These are phyloP conservation scores for Diadromus collaris DNA, from an alignment of 2,888 invertebrate genomes.

Conservation along the genomic window DNA sequence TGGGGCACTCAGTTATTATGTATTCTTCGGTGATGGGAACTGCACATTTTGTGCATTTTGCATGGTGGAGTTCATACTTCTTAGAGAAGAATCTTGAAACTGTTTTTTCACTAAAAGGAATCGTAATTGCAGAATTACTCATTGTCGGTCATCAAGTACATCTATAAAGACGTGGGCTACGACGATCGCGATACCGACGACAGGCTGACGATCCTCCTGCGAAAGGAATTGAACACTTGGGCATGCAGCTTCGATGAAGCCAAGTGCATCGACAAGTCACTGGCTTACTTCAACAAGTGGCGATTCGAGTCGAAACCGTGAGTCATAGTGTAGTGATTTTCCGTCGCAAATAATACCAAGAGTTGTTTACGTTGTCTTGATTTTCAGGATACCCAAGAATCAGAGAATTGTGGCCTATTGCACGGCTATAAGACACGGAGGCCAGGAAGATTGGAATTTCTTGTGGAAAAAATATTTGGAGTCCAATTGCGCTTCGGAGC, in stretches of 20 bases:
- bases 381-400: constrained; percentile 84
- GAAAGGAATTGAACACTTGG: constrained; percentile 82
- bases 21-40: too few species aligned
- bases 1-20: too few species aligned
- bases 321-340: neutral
- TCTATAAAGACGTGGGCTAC: constrained; percentile 81
- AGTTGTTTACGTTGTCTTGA: neutral
- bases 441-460: constrained; percentile 86
- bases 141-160: constrained; percentile 78
- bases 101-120: constrained; percentile 21
- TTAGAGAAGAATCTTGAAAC: neutral
- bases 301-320: constrained; percentile 53
- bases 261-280: constrained; percentile 81
- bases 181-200: constrained; percentile 79
- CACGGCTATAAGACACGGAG: constrained; percentile 84
- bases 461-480: constrained; percentile 84
- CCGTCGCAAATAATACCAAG: neutral
- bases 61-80: too few species aligned
- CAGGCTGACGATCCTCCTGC: constrained; percentile 82
- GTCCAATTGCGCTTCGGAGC: constrained; percentile 84
- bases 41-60: too few species aligned
- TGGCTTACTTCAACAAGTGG: constrained; percentile 79
- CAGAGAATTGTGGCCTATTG: constrained; percentile 86
- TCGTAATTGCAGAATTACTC: constrained; percentile 62
- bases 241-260: constrained; percentile 83